Evolutionary conservation across 1,140 invertebrate genomes (phyloP).

Genomic region (Drosophila micromelanica): DNA sequence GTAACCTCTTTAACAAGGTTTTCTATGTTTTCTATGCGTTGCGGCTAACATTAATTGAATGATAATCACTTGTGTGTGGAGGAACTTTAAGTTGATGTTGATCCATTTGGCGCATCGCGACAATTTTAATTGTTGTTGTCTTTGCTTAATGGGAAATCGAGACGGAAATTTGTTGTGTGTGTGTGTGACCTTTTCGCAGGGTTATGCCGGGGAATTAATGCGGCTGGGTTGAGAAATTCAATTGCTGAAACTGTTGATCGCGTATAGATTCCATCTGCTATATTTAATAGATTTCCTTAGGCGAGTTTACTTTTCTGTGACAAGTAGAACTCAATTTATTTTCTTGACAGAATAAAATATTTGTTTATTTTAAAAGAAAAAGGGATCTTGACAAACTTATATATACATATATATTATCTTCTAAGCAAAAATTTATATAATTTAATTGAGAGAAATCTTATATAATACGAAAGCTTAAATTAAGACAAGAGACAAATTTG

Average conservation of each 20-base stretch:
- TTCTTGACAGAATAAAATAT: no score
- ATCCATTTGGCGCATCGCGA: constrained; percentile 37
- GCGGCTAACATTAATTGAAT: constrained; percentile 64
- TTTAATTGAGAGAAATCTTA: no score
- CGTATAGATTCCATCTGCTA: background rate
- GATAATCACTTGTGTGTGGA: constrained; percentile 30
- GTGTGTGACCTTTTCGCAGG: constrained; percentile 54
- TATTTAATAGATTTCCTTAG: no score
- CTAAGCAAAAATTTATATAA: no score
- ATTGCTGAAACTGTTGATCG: background rate
- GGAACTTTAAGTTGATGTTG: constrained; percentile 45
- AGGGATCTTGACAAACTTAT: no score
- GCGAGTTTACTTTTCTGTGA: no score
- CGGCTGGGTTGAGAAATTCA: background rate
- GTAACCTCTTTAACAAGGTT: constrained; percentile 46
- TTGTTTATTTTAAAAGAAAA: no score
- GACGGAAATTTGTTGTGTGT: constrained; percentile 50
- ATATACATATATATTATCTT: no score
- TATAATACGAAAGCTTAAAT: no score
- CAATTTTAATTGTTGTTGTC: constrained; percentile 43
- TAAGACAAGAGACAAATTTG: no score
- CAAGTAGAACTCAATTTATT: no score
- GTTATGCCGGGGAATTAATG: constrained; percentile 46
- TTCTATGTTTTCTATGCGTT: constrained; percentile 18
- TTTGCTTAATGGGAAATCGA: constrained; percentile 55